These are phyloP conservation scores for Heliconius aoede DNA, from an alignment of 2,888 invertebrate genomes.

Conservation along the genomic window DNA sequence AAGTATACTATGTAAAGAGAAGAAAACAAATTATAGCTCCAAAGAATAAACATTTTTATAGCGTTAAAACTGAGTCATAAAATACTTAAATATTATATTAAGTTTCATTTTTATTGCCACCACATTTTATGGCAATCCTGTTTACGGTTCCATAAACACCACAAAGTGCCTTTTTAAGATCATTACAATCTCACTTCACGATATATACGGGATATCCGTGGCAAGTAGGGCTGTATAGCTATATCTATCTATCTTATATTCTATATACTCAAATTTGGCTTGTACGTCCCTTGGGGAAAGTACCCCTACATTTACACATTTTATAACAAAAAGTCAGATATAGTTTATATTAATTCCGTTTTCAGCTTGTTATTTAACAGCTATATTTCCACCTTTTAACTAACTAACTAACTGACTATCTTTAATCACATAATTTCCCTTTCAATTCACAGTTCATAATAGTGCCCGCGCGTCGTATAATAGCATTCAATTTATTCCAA, in stretches of 20 bases:
- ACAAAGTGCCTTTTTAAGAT: conserved; percentile 13
- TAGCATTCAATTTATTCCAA: not conserved
- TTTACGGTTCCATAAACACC: conserved; percentile 18
- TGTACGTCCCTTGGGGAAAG: too few relatives aligned
- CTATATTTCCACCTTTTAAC: not conserved
- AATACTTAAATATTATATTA: not conserved
- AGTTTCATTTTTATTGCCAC: not conserved
- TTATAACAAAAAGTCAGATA: too few relatives aligned
- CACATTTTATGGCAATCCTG: conserved; percentile 18
- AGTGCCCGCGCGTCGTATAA: conserved; percentile 25
- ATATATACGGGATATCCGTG: conserved; percentile 4
- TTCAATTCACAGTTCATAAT: conserved; percentile 38
- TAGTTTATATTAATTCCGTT: not conserved
- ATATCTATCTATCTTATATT: too few relatives aligned
- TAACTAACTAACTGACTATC: conserved; percentile 12
- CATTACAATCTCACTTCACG: not conserved
- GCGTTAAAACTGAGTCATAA: not conserved
- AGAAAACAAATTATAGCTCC: too few relatives aligned
- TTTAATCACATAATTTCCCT: conserved; percentile 40
- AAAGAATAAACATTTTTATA: not conserved
- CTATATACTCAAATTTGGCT: too few relatives aligned
- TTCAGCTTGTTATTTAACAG: not conserved
- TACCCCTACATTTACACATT: too few relatives aligned
- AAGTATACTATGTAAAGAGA: too few relatives aligned
- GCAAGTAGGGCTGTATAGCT: not conserved